A percentile compares a stretch with the other conserved stretches of the same genome.
Evolutionary conservation across 2,113 vertebrate species (phyloP).

Genomic region (Sinocyclocheilus rhinocerous): DNA sequence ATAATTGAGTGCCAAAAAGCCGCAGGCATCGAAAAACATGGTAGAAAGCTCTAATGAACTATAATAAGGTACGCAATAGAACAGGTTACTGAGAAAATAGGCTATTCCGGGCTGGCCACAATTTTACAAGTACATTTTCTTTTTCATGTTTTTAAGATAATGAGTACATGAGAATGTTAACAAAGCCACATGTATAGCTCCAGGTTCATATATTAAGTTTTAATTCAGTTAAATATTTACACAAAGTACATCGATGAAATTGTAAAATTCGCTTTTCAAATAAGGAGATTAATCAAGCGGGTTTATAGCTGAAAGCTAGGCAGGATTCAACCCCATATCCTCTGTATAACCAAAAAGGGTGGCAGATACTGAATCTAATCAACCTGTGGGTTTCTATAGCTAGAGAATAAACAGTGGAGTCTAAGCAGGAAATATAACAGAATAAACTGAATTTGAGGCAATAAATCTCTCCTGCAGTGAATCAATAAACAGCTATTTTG

Average conservation of each 20-base stretch:
- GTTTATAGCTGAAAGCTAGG: conserved; percentile 9
- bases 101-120: neutral
- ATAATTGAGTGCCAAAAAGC: neutral
- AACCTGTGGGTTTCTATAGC: neutral
- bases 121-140: too few relatives aligned
- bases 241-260: neutral
- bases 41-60: conserved; percentile 4
- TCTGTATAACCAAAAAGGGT: neutral
- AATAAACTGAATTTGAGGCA: conserved; percentile 11
- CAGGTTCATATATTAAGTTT: neutral
- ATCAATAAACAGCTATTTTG: neutral
- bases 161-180: neutral
- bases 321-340: conserved; percentile 1
- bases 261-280: neutral
- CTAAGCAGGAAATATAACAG: conserved; percentile 8
- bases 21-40: neutral
- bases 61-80: conserved; percentile 13
- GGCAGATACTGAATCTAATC: conserved; percentile 20
- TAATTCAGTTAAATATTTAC: conserved; percentile 1
- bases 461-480: neutral
- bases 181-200: neutral
- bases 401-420: neutral
- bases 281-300: conserved; percentile 4
- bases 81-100: neutral
- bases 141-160: neutral